Evolutionary conservation across 2,113 vertebrate genomes (phyloP), one percentile per base, ranked within the genome.

Genomic region (Pan paniscus): DNA sequence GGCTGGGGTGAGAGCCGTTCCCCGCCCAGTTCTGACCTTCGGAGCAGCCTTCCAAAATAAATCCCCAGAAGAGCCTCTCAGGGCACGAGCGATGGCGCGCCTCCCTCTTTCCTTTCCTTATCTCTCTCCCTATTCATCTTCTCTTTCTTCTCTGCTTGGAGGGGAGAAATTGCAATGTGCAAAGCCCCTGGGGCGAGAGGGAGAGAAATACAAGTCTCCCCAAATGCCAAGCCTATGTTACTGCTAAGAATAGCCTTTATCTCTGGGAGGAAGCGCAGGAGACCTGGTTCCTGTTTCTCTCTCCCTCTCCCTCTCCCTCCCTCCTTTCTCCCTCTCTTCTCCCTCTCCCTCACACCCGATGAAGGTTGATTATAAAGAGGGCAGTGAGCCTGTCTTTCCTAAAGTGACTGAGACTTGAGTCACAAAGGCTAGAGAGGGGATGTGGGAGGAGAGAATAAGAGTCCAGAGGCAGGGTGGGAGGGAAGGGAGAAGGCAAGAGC

Each of bases 241-340:
- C 68, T 87, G 38, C 79, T 81, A 85, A 79, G 52, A 94, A 95
- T 70, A 90, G 64, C 75, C 50, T 75, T 94, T 81, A 72, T 93
- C 86, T 96, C 94, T 57, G 84, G 84, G 84, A 92, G n/a, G 61
- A 87, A 90, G 92, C 48, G 32, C 92, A 50, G 95, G 46, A 90
- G 90, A 80, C 16, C 59, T 43, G 23, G 0, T 1, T 30, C 46
- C 20, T 68, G 0, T 1, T 30, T 55, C 20, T 61, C 48, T 16
- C 14, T 67, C 35, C 1, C 5, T 16, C 14, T 67, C 35, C 1
- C 5, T 4, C 4, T 9, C 13, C 17, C 16, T 18, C 30, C 38
- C n/a, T 43, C 38, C 61, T 90, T 20, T 43, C 25, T 68, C 48
- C 18, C 12, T 67, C n/a, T 1, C 5, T 3, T 3, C 9, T 9